Conservation (phyloP, 2,113 vertebrate genomes). For the Phoenicopterus ruber region DNA sequence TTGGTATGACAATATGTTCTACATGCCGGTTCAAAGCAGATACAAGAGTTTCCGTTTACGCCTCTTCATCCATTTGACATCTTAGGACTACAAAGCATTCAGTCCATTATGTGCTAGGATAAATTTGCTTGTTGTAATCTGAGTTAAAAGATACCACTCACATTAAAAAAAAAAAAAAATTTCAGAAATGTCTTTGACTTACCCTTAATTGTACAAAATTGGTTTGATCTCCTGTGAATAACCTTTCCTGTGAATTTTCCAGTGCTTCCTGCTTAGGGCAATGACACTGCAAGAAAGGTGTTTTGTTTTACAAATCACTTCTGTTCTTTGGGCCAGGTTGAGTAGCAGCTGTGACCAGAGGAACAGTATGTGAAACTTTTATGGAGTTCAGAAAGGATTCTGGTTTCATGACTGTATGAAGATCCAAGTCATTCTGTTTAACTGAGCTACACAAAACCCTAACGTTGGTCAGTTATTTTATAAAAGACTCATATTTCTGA, state of each 20-base stretch:
- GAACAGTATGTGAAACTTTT: not conserved
- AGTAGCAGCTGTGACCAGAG: not conserved
- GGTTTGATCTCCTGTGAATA: not conserved
- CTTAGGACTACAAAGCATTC: not conserved
- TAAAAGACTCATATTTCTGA: not conserved
- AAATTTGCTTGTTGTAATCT: not conserved
- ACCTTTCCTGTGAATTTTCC: slow-evolving; percentile 2
- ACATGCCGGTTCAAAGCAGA: not conserved
- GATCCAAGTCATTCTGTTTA: not conserved
- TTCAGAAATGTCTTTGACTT: not conserved
- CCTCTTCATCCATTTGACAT: not conserved
- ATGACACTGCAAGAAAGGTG: not conserved
- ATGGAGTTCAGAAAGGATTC: not conserved
- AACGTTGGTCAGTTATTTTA: not conserved
- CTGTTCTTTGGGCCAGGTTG: not conserved
- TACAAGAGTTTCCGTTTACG: not conserved
- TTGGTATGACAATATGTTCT: not conserved
- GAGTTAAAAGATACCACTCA: not conserved
- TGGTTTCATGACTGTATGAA: not conserved
- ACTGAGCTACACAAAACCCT: not conserved
- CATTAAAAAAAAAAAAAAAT: not conserved
- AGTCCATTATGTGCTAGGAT: not conserved
- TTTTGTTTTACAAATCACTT: not conserved
- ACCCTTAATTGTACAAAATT: not conserved
- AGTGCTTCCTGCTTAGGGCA: not conserved